Evolutionary conservation across 1,140 invertebrate genomes (phyloP).

Genomic region (Musca domestica): DNA sequence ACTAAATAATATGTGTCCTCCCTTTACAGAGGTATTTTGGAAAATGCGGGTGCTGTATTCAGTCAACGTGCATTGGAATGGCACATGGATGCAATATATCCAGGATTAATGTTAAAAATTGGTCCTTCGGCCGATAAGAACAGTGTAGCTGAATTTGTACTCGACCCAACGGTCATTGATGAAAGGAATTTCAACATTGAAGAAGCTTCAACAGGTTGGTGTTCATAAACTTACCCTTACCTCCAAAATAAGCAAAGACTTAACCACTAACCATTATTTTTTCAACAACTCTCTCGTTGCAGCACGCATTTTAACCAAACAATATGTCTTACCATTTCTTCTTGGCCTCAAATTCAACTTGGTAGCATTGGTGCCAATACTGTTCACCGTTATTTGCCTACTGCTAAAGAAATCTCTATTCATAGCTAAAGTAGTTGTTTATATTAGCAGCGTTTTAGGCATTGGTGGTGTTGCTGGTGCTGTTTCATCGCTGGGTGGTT

Average conservation of each 20-base stretch:
- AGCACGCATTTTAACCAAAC: constrained; percentile 67
- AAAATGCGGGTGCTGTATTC: constrained; percentile 68
- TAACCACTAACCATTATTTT: neutral
- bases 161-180: constrained; percentile 60
- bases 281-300: no score
- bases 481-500: constrained; percentile 35
- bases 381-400: constrained; percentile 67
- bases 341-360: constrained; percentile 75
- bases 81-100: constrained; percentile 68
- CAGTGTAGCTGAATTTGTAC: constrained; percentile 70
- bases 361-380: constrained; percentile 66
- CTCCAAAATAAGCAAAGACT: neutral
- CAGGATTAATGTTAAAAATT: constrained; percentile 68
- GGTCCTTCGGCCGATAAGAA: constrained; percentile 62
- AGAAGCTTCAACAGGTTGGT: constrained; percentile 56
- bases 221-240: neutral
- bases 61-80: constrained; percentile 69
- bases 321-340: constrained; percentile 68
- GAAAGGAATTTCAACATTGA: constrained; percentile 52
- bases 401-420: constrained; percentile 72
- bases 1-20: neutral
- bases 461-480: constrained; percentile 54
- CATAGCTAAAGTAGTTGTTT: constrained; percentile 67
- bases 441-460: constrained; percentile 67
- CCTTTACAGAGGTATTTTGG: constrained; percentile 58